Base-by-base conservation (phyloP, 2,113 vertebrate genomes). In the Petroica traversi region DNA sequence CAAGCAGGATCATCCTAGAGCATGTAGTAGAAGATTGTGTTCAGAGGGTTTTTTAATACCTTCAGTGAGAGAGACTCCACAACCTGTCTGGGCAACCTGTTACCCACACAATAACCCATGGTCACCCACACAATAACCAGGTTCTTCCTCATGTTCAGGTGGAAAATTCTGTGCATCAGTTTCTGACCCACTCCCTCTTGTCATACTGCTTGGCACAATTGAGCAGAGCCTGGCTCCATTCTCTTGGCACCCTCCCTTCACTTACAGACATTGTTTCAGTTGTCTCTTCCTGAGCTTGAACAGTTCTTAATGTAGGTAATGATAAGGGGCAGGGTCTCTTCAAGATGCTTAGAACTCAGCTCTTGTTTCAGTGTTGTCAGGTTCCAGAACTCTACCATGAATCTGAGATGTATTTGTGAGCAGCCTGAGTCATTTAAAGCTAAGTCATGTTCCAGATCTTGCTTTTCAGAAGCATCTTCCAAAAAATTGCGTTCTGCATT, bases 171-270 rank as follows among this genome's bases (percentile, higher is more conserved):
- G 40, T 23, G 26, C 25, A 34, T 36, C 62, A 55, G 19, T 4
- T 83, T 69, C 41, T 76, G 22, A n/a, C 14, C 31, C 9, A 3
- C 0, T 41, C 18, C 10, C 31, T 55, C 62, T 69, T 8, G 7
- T 48, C 8, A 34, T 48, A 3, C 16, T 62, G 22, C 31, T 28
- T 0, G 0, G 22, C 31, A 36, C 12, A 31, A 33, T 22, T 8
- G 5, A 55, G 34, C 8, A 33, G 22, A 69, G 31, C 41, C 55
- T 76, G 63, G 48, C 8, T 55, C 34, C 15, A 6, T 41, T 22
- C 25, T 36, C 15, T 54, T 34, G 54, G 11, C 34, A 62, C 18
- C 25, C 34, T 69, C 48, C 40, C 25, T 49, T 33, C 22, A 34
- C 29, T 46, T 12, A 52, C 11, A 59, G 52, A 67, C 28, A 15